Base-by-base conservation (phyloP, 2,113 vertebrate species). In the Ochotona princeps region DNA sequence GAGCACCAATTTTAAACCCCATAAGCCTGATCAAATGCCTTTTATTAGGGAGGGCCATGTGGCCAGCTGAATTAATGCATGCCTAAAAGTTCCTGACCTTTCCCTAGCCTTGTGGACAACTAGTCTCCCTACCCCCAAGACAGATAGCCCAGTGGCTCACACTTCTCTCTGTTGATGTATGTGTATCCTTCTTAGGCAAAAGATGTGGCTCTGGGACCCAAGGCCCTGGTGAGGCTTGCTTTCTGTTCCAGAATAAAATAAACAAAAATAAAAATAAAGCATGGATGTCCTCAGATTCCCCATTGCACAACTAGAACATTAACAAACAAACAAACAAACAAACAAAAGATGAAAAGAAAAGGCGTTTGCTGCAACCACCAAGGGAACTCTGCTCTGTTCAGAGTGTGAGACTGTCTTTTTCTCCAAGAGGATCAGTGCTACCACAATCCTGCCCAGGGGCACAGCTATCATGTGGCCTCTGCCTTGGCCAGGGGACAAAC, bases 1-100 rank as follows among this genome's bases (percentile, higher is more conserved):
- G 96, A 97, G 95, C 88, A 95, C 94, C 95, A 84, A 70, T 97
- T 96, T 97, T 96, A 96, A 97, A 97, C 97, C 97, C 96, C 94
- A 96, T 97, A 97, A 96, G 97, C 96, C 96, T 97, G 96, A 97
- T 95, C 92, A 97, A 96, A 97, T 97, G 96, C 85, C 92, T 91
- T 92, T 97, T 98, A 98, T 96, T 95, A 93, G 92, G 96, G 96
- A 96, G 97, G 97, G 95, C 95, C 87, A 95, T 97, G 97, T 96
- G 96, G 97, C 97, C 88, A 78, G 96, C 96, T 98, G 97, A 97
- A 98, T 98, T 98, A 98, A 98, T 98, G 98, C 98, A 97, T 96
- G 97, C 94, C 95, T 97, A 97, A 96, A 95, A 96, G 94, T 98
- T 97, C 95, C 97, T 98, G 97, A 98, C 97, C 97, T 98, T 98